Evolutionary conservation across 2,113 vertebrate genomes (phyloP).

Genomic region (Spizaetus ornatus): DNA sequence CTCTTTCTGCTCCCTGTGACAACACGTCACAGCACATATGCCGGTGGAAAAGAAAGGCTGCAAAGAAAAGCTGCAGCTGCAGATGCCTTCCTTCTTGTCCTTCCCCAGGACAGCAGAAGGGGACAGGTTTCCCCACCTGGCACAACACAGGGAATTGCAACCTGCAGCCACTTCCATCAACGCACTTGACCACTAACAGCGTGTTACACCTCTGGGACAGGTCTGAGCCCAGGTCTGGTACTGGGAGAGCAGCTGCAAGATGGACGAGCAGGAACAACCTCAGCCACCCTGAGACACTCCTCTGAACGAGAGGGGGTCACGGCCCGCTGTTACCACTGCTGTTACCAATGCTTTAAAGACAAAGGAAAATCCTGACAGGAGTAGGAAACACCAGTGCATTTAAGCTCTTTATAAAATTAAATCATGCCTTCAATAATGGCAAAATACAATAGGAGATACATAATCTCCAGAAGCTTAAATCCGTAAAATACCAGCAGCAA

Average conservation of each 20-base stretch:
- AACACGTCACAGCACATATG: background rate
- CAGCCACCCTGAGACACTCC: background rate
- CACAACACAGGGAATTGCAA: background rate
- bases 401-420: conserved; percentile 41
- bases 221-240: background rate
- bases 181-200: background rate
- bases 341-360: background rate
- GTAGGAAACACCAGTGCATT: background rate
- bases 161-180: background rate
- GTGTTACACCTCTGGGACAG: background rate
- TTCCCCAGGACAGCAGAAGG: background rate
- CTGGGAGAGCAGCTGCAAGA: background rate
- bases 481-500: conserved; percentile 10
- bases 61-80: background rate
- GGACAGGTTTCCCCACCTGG: background rate
- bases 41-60: background rate
- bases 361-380: background rate
- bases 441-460: background rate
- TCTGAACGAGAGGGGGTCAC: background rate
- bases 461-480: conserved; percentile 31
- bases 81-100: background rate
- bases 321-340: background rate
- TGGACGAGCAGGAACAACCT: accelerated
- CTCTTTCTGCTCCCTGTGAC: accelerated
- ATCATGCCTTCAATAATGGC: background rate